Evolutionary conservation across 2,797 vertebrate genomes (phyloP).

Genomic region (Squalus acanthias): DNA sequence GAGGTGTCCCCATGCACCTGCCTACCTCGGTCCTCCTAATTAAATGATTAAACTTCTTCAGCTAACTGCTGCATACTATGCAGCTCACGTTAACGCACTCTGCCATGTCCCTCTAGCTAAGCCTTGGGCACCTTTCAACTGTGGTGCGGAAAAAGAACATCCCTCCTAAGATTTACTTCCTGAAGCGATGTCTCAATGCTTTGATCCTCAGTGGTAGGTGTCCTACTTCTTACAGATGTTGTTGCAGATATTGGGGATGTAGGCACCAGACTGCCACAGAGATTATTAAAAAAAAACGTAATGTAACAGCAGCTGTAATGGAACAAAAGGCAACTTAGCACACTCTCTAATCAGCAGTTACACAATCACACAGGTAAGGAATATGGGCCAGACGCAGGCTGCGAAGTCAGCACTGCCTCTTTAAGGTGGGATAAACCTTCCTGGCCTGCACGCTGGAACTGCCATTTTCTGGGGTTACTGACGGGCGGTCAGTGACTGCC

Average conservation of each 20-base stretch:
- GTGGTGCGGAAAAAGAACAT: not conserved
- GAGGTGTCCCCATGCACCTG: not conserved
- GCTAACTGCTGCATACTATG: not conserved
- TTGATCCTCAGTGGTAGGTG: not conserved
- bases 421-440: not conserved
- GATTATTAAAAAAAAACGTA: not conserved
- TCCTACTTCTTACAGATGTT: not conserved
- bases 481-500: not conserved
- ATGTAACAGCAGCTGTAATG: not conserved
- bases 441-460: no score
- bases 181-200: not conserved
- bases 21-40: not conserved
- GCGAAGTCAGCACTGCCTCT: not conserved
- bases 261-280: not conserved
- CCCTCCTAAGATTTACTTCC: not conserved
- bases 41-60: not conserved
- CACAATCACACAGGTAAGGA: not conserved
- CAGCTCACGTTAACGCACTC: not conserved
- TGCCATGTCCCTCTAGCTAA: not conserved
- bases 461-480: not conserved
- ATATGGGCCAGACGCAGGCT: not conserved
- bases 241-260: not conserved
- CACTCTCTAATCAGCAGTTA: not conserved
- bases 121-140: not conserved
- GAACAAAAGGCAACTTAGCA: not conserved